Evolutionary conservation across 2,888 invertebrate genomes (phyloP).

Genomic region (Alcis repandata): DNA sequence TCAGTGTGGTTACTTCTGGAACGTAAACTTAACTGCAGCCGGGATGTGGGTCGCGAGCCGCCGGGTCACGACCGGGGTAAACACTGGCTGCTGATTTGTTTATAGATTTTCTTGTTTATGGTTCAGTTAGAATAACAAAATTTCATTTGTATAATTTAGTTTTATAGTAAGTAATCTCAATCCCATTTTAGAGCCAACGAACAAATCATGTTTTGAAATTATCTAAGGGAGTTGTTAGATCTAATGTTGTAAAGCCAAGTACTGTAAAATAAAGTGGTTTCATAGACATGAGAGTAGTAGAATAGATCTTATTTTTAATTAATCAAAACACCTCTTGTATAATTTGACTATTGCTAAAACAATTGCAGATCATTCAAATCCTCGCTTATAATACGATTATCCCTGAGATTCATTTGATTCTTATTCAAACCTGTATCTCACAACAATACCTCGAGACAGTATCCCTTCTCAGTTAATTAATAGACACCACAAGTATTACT

Average conservation of each 20-base stretch:
- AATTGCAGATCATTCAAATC: too few relatives aligned
- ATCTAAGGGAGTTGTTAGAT: not conserved
- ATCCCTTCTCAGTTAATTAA: slow-evolving; percentile 9
- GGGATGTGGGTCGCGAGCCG: slow-evolving; percentile 35
- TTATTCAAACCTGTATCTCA: not conserved
- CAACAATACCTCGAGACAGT: too few relatives aligned
- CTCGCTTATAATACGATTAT: too few relatives aligned
- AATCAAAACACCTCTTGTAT: too few relatives aligned
- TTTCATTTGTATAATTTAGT: not conserved
- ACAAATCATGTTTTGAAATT: not conserved
- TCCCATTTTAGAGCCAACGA: not conserved
- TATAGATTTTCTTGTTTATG: slow-evolving; percentile 11
- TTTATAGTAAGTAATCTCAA: not conserved
- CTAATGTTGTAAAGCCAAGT: not conserved
- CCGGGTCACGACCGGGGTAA: slow-evolving; percentile 43
- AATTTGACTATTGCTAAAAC: too few relatives aligned
- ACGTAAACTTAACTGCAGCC: slow-evolving; percentile 32
- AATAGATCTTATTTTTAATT: too few relatives aligned
- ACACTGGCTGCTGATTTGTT: slow-evolving; percentile 31
- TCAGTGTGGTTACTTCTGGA: slow-evolving; percentile 16
- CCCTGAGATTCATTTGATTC: too few relatives aligned
- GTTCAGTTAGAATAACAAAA: not conserved
- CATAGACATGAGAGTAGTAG: too few relatives aligned
- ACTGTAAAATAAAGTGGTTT: not conserved
- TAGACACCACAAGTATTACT: slow-evolving; percentile 7